A percentile compares a stretch with the other conserved stretches of the same genome.
These are phyloP conservation scores for Tiliacea aurago DNA, from an alignment of 2,888 invertebrate genomes.

Conservation along the genomic window DNA sequence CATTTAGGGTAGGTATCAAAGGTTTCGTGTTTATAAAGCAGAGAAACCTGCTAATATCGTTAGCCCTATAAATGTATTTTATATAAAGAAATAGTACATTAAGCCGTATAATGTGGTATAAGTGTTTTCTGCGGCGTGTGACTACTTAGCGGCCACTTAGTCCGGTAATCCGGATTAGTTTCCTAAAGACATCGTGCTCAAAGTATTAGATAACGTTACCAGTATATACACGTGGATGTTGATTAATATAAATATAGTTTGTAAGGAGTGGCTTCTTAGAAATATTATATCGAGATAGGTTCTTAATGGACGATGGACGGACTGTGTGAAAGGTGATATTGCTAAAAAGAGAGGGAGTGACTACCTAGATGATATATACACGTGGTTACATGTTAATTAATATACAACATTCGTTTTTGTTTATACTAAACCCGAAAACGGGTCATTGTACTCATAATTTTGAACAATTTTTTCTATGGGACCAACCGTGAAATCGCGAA, in stretches of 20 bases:
- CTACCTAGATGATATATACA: no score
- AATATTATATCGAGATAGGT: neutral
- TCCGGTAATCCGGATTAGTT: conserved; percentile 62
- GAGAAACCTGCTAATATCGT: conserved; percentile 44
- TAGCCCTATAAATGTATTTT: conserved; percentile 45
- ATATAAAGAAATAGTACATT: conserved; percentile 46
- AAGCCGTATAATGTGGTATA: conserved; percentile 56
- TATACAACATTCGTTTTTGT: no score
- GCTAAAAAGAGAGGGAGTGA: no score
- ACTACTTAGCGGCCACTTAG: conserved; percentile 58
- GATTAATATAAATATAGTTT: neutral
- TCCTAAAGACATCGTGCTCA: conserved; percentile 51
- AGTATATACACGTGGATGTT: conserved; percentile 4
- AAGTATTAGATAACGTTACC: conserved; percentile 56
- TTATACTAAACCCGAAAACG: no score
- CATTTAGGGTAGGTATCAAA: neutral
- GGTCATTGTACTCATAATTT: no score
- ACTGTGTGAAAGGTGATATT: no score
- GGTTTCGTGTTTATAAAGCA: neutral
- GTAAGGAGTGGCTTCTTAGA: neutral
- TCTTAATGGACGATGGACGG: no score
- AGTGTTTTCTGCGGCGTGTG: conserved; percentile 57
- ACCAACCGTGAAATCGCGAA: no score
- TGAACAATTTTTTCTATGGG: no score
- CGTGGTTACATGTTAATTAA: no score